phyloP scores from a whole-genome alignment of 2,888 invertebrate species.

The Cremastobaeus sp. region DNA sequence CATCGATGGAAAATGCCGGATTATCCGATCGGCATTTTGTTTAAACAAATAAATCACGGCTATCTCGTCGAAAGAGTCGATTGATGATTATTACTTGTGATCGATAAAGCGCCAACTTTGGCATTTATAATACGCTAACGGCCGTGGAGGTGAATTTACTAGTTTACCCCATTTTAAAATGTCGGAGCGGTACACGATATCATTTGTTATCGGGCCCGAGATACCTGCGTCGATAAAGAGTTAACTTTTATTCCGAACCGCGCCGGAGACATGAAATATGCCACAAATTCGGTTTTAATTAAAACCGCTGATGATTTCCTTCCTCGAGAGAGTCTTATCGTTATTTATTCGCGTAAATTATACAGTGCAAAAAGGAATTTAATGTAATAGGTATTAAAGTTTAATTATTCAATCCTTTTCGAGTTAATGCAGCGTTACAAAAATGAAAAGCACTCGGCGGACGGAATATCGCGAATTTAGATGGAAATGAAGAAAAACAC shows the following conservation, averaged over 20 bases:
- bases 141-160: conserved; percentile 8
- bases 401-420: too few species aligned
- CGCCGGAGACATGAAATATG: not conserved
- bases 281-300: not conserved
- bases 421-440: too few species aligned
- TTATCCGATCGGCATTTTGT: too few species aligned
- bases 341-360: too few species aligned
- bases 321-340: not conserved
- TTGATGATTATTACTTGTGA: conserved; percentile 7
- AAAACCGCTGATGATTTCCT: not conserved
- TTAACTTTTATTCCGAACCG: conserved; percentile 83
- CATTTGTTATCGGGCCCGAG: conserved; percentile 4
- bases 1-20: too few species aligned
- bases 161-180: not conserved
- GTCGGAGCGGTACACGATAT: not conserved
- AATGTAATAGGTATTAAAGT: too few species aligned
- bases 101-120: conserved; percentile 10
- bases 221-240: conserved; percentile 18
- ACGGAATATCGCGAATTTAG: too few species aligned
- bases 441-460: too few species aligned
- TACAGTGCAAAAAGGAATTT: too few species aligned
- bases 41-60: not conserved
- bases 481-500: too few species aligned
- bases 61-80: not conserved
- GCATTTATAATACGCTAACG: not conserved